Evolutionary conservation across 1,140 invertebrate species (phyloP).

Genomic region (Propsilocerus akamusi): DNA sequence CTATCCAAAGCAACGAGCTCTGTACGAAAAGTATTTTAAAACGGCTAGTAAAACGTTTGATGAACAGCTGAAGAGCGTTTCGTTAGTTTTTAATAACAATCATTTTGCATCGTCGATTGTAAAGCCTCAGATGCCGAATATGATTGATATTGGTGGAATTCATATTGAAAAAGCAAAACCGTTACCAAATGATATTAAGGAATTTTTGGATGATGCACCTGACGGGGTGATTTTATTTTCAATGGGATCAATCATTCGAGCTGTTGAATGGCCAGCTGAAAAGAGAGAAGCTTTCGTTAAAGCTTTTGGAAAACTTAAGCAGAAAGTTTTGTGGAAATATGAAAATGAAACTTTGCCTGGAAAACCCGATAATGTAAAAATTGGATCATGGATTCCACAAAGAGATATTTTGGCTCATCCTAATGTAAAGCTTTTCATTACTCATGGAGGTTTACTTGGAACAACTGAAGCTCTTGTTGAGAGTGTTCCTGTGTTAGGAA

Average conservation of each 20-base stretch:
- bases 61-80: background rate
- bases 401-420: constrained; percentile 41
- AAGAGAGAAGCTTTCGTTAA: constrained; percentile 23
- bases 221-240: constrained; percentile 48
- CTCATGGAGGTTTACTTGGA: constrained; percentile 51
- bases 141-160: constrained; percentile 5
- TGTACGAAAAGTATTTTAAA: background rate
- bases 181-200: constrained; percentile 23
- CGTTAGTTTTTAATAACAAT: background rate
- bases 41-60: background rate
- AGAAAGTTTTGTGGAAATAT: constrained; percentile 32
- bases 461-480: constrained; percentile 49
- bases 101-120: background rate
- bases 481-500: constrained; percentile 45
- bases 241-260: constrained; percentile 41
- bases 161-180: background rate
- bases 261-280: constrained; percentile 27
- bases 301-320: constrained; percentile 24
- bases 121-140: background rate
- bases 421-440: constrained; percentile 47
- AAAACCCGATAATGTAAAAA: constrained; percentile 36
- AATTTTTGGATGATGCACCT: constrained; percentile 32
- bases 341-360: constrained; percentile 17
- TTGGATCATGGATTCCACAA: constrained; percentile 45
- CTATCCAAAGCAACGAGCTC: background rate